These are phyloP conservation scores for Palythoa grandiflora DNA, from an alignment of 92 coral and sea anemone species.

Conservation along the genomic window DNA sequence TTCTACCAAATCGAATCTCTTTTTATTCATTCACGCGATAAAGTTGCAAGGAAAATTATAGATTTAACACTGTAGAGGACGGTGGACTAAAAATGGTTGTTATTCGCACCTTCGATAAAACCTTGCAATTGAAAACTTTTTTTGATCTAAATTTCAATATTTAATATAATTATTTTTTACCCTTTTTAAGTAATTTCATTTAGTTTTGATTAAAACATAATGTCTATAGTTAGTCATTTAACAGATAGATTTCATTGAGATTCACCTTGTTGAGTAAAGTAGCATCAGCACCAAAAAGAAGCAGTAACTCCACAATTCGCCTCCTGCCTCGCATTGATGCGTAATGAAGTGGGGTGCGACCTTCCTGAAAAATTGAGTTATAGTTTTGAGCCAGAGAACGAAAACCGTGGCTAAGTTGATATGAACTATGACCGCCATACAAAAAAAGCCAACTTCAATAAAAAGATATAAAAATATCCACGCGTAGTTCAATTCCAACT, in stretches of 20 bases:
- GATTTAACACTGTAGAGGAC: too few relatives aligned
- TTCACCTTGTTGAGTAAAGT: slow-evolving; percentile 72
- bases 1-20: too few relatives aligned
- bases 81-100: too few relatives aligned
- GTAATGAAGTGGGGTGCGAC: slow-evolving; percentile 84
- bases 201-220: not conserved
- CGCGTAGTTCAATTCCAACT: too few relatives aligned
- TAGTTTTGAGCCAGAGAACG: not conserved
- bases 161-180: too few relatives aligned
- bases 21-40: too few relatives aligned
- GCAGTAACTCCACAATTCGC: slow-evolving; percentile 73
- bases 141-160: too few relatives aligned
- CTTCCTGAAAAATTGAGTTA: slow-evolving; percentile 53
- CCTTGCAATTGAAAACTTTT: too few relatives aligned
- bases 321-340: slow-evolving; percentile 86
- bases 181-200: too few relatives aligned
- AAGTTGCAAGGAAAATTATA: too few relatives aligned
- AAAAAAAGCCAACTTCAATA: not conserved
- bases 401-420: not conserved
- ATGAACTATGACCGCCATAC: not conserved
- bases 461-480: too few relatives aligned
- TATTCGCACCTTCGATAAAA: too few relatives aligned
- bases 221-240: not conserved
- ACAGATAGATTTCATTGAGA: not conserved
- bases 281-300: slow-evolving; percentile 80